A percentile compares a stretch with the other conserved stretches of the same genome.
phyloP scores from a whole-genome alignment of 1,140 invertebrate species.

The Ceratosolen solmsi region DNA sequence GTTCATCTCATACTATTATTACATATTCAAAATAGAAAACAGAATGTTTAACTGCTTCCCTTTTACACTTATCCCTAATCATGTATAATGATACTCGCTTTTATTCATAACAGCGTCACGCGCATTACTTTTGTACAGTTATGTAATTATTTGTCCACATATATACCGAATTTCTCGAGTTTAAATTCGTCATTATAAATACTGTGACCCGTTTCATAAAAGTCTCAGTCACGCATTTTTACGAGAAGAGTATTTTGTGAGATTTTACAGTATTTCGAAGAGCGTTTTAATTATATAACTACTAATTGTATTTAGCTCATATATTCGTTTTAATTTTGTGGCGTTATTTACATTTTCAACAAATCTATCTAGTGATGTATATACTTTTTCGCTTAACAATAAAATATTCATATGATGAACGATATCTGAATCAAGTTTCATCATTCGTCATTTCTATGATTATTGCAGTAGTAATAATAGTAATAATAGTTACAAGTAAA shows the following conservation, averaged over 20 bases:
- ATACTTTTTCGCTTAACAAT: neutral
- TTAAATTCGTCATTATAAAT: constrained; percentile 65
- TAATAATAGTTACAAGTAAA: constrained; percentile 30
- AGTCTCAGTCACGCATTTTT: constrained; percentile 68
- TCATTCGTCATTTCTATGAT: constrained; percentile 34
- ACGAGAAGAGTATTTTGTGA: constrained; percentile 71
- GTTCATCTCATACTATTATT: constrained; percentile 28
- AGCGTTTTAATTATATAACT: constrained; percentile 71
- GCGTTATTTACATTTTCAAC: constrained; percentile 1
- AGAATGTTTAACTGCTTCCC: constrained; percentile 26
- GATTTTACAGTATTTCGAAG: constrained; percentile 73
- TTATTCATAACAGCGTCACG: constrained; percentile 37
- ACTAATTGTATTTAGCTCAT: constrained; percentile 43
- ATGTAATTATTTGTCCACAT: constrained; percentile 44
- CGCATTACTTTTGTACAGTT: constrained; percentile 50
- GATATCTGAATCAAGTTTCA: constrained; percentile 34
- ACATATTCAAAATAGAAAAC: constrained; percentile 23
- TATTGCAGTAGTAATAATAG: constrained; percentile 26
- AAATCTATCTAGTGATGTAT: constrained; percentile 35
- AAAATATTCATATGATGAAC: constrained; percentile 12
- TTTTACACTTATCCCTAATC: constrained; percentile 22
- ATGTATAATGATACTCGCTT: neutral
- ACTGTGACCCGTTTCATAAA: constrained; percentile 62
- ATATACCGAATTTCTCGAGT: constrained; percentile 54
- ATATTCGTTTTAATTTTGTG: constrained; percentile 33